Conservation (phyloP, 2,797 vertebrate genomes). For the Bufotes viridis region DNA sequence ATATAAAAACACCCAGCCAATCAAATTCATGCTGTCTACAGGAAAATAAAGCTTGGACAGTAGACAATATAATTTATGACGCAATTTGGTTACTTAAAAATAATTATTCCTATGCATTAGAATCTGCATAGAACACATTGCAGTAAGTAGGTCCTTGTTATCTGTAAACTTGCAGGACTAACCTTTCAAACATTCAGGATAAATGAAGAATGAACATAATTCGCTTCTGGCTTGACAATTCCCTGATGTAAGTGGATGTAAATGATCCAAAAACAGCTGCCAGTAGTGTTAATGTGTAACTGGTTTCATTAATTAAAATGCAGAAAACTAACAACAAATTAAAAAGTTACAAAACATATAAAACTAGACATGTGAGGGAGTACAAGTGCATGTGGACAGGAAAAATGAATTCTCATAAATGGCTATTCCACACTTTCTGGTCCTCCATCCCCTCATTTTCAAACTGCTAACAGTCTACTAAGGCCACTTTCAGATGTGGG, state of each 20-base stretch:
- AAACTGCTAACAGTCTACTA: too few relatives aligned
- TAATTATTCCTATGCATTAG: slow-evolving; percentile 33
- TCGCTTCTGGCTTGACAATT: slow-evolving; percentile 41
- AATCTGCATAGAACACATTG: slow-evolving; percentile 43
- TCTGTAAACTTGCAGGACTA: slow-evolving; percentile 51
- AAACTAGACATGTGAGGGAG: not conserved
- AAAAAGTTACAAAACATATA: not conserved
- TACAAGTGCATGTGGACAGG: too few relatives aligned
- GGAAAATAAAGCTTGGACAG: not conserved
- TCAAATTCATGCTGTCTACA: not conserved
- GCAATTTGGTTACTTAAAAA: slow-evolving; percentile 48
- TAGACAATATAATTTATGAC: slow-evolving; percentile 47
- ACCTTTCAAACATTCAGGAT: slow-evolving; percentile 25
- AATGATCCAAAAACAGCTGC: slow-evolving; percentile 18
- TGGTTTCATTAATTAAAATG: slow-evolving; percentile 35
- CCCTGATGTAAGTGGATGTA: slow-evolving; percentile 32
- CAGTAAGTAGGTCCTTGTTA: slow-evolving; percentile 35
- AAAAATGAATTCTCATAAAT: too few relatives aligned
- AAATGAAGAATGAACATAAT: slow-evolving; percentile 45
- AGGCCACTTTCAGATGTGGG: too few relatives aligned
- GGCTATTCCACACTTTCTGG: too few relatives aligned
- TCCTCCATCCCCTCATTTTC: too few relatives aligned
- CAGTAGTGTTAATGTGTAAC: slow-evolving; percentile 24
- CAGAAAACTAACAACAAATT: not conserved
- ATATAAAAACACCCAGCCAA: not conserved